phyloP scores from a whole-genome alignment of 1,140 invertebrate species.

The Calliphora vicina region DNA sequence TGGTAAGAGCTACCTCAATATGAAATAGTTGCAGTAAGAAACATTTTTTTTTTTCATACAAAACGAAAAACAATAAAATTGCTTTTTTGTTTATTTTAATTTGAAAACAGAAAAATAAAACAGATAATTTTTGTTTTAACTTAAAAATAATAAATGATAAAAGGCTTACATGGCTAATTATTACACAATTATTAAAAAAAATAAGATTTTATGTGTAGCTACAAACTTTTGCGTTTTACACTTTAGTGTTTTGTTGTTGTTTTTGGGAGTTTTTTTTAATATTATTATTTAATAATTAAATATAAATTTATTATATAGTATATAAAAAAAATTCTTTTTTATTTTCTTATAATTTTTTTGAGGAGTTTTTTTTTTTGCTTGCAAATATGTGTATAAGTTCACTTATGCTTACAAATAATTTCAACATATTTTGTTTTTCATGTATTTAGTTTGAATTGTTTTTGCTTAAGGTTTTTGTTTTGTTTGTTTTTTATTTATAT shows the following conservation, averaged over 20 bases:
- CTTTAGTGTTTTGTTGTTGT: conserved; percentile 4
- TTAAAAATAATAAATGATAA: conserved; percentile 18
- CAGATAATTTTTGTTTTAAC: conserved; percentile 24
- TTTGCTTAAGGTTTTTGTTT: conserved; percentile 51
- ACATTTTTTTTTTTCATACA: conserved; percentile 17
- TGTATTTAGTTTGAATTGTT: conserved; percentile 61
- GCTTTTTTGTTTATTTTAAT: conserved; percentile 27
- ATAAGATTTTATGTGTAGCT: background rate
- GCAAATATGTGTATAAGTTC: conserved; percentile 26
- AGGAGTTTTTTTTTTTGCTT: conserved; percentile 36
- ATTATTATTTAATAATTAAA: conserved; percentile 18
- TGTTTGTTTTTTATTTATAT: conserved; percentile 42
- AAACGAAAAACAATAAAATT: conserved; percentile 18
- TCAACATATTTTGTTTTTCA: conserved; percentile 46
- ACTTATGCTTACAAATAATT: conserved; percentile 27
- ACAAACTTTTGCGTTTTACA: conserved; percentile 21
- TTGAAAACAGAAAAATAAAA: conserved; percentile 30
- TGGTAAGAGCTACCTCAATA: too few species aligned
- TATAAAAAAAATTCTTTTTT: conserved; percentile 28
- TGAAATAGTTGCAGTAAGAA: background rate
- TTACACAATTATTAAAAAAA: conserved; percentile 24
- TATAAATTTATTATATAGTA: conserved; percentile 26
- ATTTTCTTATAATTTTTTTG: conserved; percentile 36
- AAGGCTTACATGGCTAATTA: conserved; percentile 18
- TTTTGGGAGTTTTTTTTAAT: conserved; percentile 16